These are phyloP conservation scores for Gopherus evgoodei DNA, from an alignment of 2,113 vertebrate species.

Conservation along the genomic window DNA sequence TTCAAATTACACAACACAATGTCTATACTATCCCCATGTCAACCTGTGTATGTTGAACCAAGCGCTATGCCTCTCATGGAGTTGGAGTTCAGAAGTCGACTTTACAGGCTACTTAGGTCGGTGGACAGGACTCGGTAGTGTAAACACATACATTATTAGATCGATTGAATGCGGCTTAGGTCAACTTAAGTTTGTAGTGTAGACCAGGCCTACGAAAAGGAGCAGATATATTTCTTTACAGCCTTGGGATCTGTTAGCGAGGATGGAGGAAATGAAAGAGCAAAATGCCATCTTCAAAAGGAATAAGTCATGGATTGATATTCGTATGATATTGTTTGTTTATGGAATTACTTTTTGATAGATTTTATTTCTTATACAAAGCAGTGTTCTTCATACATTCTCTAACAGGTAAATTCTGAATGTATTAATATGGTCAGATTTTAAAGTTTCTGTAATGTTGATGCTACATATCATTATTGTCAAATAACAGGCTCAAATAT, in stretches of 20 bases:
- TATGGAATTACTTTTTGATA: not conserved
- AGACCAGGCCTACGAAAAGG: not conserved
- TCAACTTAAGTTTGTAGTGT: too few relatives aligned
- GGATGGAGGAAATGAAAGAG: not conserved
- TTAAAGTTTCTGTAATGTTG: fast-evolving
- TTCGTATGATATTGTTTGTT: not conserved
- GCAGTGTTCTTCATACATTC: not conserved
- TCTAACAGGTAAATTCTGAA: constrained; percentile 1
- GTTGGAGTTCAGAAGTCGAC: too few relatives aligned
- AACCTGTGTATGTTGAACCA: too few relatives aligned
- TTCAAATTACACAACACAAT: too few relatives aligned
- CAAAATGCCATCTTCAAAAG: not conserved
- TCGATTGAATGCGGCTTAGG: too few relatives aligned
- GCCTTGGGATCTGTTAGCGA: not conserved
- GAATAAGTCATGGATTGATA: not conserved
- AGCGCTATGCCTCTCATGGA: too few relatives aligned
- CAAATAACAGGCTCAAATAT: too few relatives aligned
- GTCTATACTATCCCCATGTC: too few relatives aligned
- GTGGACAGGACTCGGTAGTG: too few relatives aligned
- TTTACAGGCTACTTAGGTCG: too few relatives aligned
- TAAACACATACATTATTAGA: too few relatives aligned
- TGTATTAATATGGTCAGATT: constrained; percentile 1
- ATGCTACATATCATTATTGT: too few relatives aligned
- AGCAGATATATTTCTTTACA: not conserved
- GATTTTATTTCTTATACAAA: not conserved